Conservation (phyloP, 2,113 vertebrate genomes). For the Sylvilagus bachmani region DNA sequence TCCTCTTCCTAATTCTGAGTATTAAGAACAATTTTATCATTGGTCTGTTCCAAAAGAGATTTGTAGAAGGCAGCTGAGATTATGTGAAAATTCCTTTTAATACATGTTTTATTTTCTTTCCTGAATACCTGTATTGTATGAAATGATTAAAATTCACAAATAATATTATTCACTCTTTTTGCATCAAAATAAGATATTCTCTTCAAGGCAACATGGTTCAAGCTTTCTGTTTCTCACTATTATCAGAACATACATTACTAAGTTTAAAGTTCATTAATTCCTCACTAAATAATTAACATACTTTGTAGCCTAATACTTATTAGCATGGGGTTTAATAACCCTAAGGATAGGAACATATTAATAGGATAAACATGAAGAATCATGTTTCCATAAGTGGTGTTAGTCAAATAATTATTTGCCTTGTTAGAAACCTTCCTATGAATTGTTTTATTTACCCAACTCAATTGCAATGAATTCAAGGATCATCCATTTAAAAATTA, state of each 20-base stretch:
- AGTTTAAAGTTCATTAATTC: background rate
- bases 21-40: background rate
- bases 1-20: background rate
- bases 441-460: background rate
- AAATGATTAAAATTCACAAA: background rate
- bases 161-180: background rate
- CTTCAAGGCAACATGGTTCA: background rate
- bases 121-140: background rate
- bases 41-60: background rate
- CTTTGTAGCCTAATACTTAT: background rate
- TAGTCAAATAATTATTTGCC: background rate
- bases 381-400: background rate
- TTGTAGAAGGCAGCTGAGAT: background rate
- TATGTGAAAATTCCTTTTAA: background rate
- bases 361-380: background rate
- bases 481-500: background rate
- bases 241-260: background rate
- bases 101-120: background rate
- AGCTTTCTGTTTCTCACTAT: background rate
- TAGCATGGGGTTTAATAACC: background rate
- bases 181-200: background rate
- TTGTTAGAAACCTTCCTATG: background rate
- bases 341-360: background rate
- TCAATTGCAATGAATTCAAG: background rate
- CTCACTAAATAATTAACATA: background rate